phyloP scores from a whole-genome alignment of 2,888 invertebrate genomes.

The Emmelina monodactyla region DNA sequence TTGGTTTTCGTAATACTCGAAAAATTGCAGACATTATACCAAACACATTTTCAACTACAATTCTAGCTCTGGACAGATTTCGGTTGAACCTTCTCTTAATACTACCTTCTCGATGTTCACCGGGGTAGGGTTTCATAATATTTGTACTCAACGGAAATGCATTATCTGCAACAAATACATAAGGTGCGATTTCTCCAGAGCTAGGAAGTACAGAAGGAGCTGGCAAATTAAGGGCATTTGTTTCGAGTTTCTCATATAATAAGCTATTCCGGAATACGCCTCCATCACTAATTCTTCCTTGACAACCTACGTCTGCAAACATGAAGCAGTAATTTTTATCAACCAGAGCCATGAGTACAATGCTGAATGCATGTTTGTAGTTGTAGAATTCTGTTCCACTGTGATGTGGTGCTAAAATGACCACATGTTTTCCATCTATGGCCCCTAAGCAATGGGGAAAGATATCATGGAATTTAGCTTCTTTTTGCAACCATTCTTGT shows the following conservation, averaged over 20 bases:
- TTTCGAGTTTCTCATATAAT: slow-evolving; percentile 7
- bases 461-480: slow-evolving; percentile 7
- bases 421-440: slow-evolving; percentile 9
- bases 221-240: slow-evolving; percentile 6
- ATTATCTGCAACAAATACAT: slow-evolving; percentile 3
- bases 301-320: slow-evolving; percentile 9
- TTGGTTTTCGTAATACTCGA: slow-evolving; percentile 10
- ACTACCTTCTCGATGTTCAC: slow-evolving; percentile 3
- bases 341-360: slow-evolving; percentile 10
- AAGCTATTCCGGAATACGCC: slow-evolving; percentile 10
- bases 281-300: slow-evolving; percentile 7
- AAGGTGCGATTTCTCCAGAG: slow-evolving; percentile 2
- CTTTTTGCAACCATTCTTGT: slow-evolving; percentile 9
- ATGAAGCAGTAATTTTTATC: slow-evolving; percentile 9
- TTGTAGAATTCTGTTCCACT: slow-evolving; percentile 10
- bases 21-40: slow-evolving; percentile 8
- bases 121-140: slow-evolving; percentile 13
- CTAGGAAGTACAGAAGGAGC: background rate
- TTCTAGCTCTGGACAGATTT: slow-evolving; percentile 6
- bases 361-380: slow-evolving; percentile 9
- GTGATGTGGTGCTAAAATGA: slow-evolving; percentile 6
- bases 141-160: slow-evolving; percentile 6
- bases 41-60: slow-evolving; percentile 10
- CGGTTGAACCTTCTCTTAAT: slow-evolving; percentile 11
- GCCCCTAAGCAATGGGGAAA: slow-evolving; percentile 6